Evolutionary conservation across 1,140 invertebrate genomes (phyloP).

Genomic region (Drosophila nannoptera): DNA sequence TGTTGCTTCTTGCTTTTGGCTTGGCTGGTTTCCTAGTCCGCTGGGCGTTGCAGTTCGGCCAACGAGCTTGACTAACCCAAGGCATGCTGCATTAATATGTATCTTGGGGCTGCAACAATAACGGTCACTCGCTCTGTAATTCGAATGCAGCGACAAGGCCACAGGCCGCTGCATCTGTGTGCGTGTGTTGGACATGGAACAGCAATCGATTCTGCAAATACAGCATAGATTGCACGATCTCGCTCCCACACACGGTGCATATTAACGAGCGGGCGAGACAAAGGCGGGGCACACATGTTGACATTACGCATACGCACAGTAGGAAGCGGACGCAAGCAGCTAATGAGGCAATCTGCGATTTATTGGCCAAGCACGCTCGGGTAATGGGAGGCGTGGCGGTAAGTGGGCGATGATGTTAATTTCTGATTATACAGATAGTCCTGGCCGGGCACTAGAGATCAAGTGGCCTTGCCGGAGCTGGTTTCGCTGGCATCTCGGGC

Average conservation of each 20-base stretch:
- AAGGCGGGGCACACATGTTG: slow-evolving; percentile 19
- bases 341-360: neutral
- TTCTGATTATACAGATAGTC: too few species aligned
- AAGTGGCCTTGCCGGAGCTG: too few species aligned
- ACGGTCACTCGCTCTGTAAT: slow-evolving; percentile 46
- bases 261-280: slow-evolving; percentile 25
- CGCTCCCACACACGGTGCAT: neutral
- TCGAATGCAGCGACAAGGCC: slow-evolving; percentile 57
- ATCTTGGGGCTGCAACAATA: slow-evolving; percentile 39
- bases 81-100: slow-evolving; percentile 10
- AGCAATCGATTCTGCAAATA: slow-evolving; percentile 38
- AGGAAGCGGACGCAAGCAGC: neutral
- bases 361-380: neutral
- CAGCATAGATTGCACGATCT: too few species aligned
- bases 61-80: slow-evolving; percentile 22
- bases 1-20: neutral
- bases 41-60: neutral
- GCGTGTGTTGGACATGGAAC: slow-evolving; percentile 19
- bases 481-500: too few species aligned
- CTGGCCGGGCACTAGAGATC: too few species aligned
- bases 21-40: slow-evolving; percentile 31
- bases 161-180: slow-evolving; percentile 32
- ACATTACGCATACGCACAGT: slow-evolving; percentile 61
- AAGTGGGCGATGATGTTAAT: too few species aligned
- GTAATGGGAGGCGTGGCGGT: too few species aligned